phyloP scores from a whole-genome alignment of 2,888 invertebrate genomes.

The Sturmia bella region DNA sequence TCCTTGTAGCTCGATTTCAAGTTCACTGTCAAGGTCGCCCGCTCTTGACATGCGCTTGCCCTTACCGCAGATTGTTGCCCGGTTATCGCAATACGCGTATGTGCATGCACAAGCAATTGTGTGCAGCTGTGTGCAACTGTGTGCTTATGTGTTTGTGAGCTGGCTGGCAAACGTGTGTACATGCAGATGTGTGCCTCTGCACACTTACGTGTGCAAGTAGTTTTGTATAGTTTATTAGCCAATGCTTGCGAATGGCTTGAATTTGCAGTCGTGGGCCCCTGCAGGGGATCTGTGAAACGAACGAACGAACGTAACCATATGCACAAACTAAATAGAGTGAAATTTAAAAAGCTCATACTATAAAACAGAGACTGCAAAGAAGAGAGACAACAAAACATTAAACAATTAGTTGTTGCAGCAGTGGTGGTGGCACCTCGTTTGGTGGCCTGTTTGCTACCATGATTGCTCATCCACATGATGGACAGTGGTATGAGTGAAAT shows the following conservation, averaged over 20 bases:
- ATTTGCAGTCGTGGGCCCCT: slow-evolving; percentile 35
- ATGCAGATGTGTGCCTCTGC: slow-evolving; percentile 8
- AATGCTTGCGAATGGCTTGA: slow-evolving; percentile 11
- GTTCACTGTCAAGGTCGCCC: slow-evolving; percentile 92
- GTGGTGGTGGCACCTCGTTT: slow-evolving; percentile 33
- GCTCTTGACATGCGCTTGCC: slow-evolving; percentile 82
- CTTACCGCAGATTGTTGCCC: slow-evolving; percentile 64
- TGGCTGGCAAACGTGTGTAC: not conserved
- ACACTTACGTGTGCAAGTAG: slow-evolving; percentile 19
- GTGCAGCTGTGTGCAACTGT: not conserved
- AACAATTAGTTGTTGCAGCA: slow-evolving; percentile 49
- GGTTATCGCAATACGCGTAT: slow-evolving; percentile 32
- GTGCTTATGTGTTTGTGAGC: not conserved
- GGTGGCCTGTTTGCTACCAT: slow-evolving; percentile 27
- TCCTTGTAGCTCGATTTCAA: slow-evolving; percentile 84
- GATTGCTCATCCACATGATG: slow-evolving; percentile 51
- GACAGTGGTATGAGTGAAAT: slow-evolving; percentile 19
- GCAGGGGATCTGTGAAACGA: slow-evolving; percentile 4
- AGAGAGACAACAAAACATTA: slow-evolving; percentile 48
- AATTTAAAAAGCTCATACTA: slow-evolving; percentile 4
- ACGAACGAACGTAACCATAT: slow-evolving; percentile 24
- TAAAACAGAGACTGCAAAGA: slow-evolving; percentile 12
- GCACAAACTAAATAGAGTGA: slow-evolving; percentile 14
- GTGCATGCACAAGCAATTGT: not conserved
- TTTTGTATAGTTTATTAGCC: slow-evolving; percentile 25